Evolutionary conservation across 2,888 invertebrate species (phyloP).

Genomic region (Dicranocentrus wangi): DNA sequence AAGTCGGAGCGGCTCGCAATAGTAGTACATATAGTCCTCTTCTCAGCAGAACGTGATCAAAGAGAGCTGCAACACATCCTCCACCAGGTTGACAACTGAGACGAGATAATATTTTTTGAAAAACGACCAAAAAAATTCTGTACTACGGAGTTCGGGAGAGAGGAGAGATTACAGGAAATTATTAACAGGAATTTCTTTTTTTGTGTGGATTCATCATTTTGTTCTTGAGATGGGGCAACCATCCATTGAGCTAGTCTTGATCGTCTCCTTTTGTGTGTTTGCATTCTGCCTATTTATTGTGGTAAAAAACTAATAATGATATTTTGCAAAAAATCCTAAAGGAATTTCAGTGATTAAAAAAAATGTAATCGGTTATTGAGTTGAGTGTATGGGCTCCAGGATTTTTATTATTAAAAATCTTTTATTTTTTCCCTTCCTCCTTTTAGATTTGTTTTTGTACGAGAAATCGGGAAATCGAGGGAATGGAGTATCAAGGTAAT

Average conservation of each 20-base stretch:
- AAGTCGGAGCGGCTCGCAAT: not conserved
- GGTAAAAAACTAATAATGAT: conserved; percentile 39
- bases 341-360: not conserved
- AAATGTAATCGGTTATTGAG: not conserved
- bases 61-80: not conserved
- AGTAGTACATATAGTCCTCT: too few species aligned
- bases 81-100: not conserved
- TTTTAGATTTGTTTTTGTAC: conserved; percentile 63
- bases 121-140: not conserved
- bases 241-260: conserved; percentile 52
- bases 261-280: conserved; percentile 55
- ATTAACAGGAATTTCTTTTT: not conserved
- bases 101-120: not conserved
- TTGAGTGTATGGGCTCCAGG: not conserved
- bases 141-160: not conserved
- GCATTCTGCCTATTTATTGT: conserved; percentile 62
- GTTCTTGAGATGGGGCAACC: conserved; percentile 53
- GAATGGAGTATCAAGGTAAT: conserved; percentile 60
- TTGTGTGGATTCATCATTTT: too few species aligned
- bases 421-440: not conserved
- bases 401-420: not conserved
- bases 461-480: conserved; percentile 57
- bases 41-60: not conserved
- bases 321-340: not conserved
- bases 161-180: not conserved